A percentile compares a stretch with the other conserved stretches of the same genome.
Evolutionary conservation across 53 echinoderm and acorn worm species (phyloP).

Genomic region (Hippasteria phrygiana): DNA sequence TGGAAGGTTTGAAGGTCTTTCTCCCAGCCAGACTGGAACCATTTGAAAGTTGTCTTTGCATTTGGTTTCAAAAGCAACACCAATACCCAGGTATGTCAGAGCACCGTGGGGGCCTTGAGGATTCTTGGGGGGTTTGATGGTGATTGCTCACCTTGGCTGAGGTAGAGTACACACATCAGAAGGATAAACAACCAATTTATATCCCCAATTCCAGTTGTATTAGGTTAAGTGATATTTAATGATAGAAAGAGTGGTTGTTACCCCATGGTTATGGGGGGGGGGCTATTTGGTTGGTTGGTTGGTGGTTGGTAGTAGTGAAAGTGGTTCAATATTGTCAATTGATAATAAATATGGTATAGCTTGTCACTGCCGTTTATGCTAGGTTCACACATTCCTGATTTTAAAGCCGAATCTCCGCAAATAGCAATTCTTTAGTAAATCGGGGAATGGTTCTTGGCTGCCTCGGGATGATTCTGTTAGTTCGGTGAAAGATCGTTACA

Average conservation of each 20-base stretch:
- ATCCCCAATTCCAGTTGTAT: not conserved
- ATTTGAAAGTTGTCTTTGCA: conserved; percentile 8
- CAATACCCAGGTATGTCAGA: conserved; percentile 3
- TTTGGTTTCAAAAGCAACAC: conserved; percentile 46
- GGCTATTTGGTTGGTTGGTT: not conserved
- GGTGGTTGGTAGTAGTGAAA: not conserved
- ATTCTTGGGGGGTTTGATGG: conserved; percentile 1
- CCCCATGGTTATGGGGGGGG: not conserved
- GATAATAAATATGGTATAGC: no score
- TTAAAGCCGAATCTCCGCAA: no score
- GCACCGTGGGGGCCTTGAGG: conserved; percentile 28
- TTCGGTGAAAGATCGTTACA: no score
- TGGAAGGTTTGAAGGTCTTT: conserved; percentile 8
- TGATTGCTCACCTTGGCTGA: conserved; percentile 46
- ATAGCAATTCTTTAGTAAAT: no score
- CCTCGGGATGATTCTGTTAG: no score
- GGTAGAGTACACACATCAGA: conserved; percentile 8
- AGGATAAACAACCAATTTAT: conserved; percentile 51
- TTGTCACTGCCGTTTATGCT: no score
- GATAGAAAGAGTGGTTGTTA: conserved; percentile 41
- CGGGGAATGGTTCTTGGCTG: no score
- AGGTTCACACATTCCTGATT: no score
- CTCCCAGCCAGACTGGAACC: not conserved
- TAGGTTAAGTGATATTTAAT: conserved; percentile 29
- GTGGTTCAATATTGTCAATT: not conserved